A percentile compares a stretch with the other conserved stretches of the same genome.
These are phyloP conservation scores for Meghimatium bilineatum DNA, from an alignment of 2,888 invertebrate genomes.

Conservation along the genomic window DNA sequence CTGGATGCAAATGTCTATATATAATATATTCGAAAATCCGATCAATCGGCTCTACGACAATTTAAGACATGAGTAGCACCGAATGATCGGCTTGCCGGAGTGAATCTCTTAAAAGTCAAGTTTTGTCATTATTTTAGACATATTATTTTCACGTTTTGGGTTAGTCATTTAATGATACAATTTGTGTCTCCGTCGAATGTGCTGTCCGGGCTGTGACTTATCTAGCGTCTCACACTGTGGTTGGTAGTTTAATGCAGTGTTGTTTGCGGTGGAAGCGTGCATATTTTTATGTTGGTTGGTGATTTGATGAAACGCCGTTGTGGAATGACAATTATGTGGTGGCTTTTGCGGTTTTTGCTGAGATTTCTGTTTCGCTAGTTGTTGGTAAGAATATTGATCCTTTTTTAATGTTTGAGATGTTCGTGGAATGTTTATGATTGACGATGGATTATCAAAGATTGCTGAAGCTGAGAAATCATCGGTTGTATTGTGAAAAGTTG, in stretches of 20 bases:
- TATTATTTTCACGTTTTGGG: too few relatives aligned
- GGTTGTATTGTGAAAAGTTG: background rate
- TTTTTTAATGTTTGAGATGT: background rate
- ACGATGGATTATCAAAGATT: background rate
- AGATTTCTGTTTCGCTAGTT: background rate
- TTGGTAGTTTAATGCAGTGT: background rate
- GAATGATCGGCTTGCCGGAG: too few relatives aligned
- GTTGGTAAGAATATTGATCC: background rate
- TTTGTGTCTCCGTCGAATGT: background rate
- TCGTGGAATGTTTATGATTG: background rate
- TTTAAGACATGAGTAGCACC: too few relatives aligned
- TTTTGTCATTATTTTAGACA: too few relatives aligned
- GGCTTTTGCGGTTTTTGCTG: background rate
- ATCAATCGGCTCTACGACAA: too few relatives aligned
- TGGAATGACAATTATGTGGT: background rate
- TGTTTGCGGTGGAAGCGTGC: background rate
- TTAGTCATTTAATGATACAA: background rate
- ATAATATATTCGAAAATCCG: too few relatives aligned
- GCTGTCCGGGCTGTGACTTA: background rate
- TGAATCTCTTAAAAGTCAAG: too few relatives aligned
- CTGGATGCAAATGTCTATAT: too few relatives aligned
- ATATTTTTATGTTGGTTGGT: background rate
- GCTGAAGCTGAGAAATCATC: conserved; percentile 16
- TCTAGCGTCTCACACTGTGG: background rate
- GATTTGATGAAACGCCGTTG: background rate